Conservation (phyloP, 2,888 invertebrate genomes). For the Dysmachus trigonus region DNA sequence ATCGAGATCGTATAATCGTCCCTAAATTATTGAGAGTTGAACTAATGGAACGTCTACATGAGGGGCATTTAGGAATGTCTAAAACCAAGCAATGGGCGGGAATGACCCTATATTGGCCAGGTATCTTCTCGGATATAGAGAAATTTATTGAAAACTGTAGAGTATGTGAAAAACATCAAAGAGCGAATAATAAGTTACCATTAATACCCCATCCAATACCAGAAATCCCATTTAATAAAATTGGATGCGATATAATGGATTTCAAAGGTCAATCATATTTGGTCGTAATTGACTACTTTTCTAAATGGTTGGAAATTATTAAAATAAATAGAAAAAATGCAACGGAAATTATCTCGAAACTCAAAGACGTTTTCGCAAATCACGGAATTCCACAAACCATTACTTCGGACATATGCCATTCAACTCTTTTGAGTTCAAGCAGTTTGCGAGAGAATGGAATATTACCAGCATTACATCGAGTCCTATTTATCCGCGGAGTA, state of each 20-base stretch:
- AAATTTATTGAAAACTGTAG: neutral
- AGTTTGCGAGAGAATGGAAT: neutral
- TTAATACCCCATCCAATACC: neutral
- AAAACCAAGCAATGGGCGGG: constrained; percentile 40
- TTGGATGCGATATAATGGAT: neutral
- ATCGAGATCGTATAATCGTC: no score
- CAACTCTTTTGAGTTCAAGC: neutral
- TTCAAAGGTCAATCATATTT: neutral
- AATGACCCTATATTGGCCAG: constrained; percentile 39
- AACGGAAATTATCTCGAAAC: neutral
- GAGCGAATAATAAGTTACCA: neutral
- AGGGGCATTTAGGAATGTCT: constrained; percentile 43
- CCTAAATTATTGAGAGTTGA: neutral
- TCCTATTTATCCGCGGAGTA: neutral
- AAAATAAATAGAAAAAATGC: neutral
- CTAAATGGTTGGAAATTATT: neutral
- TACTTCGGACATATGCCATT: no score
- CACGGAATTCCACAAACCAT: constrained; percentile 30
- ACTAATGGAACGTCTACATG: constrained; percentile 29
- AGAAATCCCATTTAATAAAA: neutral
- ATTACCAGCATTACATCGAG: neutral
- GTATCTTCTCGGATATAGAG: constrained; percentile 42
- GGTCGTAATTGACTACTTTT: neutral
- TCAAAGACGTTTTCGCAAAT: constrained; percentile 27
- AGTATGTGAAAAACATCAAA: neutral